Percentiles rank a stretch among this genome's conserved stretches.
Conservation (phyloP, 2,888 invertebrate genomes). For the Scaptomyza reducta region DNA sequence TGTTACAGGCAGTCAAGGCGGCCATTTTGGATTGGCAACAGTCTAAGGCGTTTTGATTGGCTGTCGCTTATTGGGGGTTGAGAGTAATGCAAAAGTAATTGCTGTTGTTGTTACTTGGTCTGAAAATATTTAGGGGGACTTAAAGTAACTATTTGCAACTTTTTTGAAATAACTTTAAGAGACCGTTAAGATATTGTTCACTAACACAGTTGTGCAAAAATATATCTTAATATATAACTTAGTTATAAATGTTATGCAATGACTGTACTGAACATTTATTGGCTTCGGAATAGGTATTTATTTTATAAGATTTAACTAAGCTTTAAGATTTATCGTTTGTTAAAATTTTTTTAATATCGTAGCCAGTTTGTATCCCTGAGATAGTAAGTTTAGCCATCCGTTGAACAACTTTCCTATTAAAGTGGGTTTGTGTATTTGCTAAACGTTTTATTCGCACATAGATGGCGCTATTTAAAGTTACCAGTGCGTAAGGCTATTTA, state of each 20-base stretch:
- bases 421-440: neutral
- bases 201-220: neutral
- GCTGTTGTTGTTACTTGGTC: neutral
- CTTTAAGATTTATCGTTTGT: neutral
- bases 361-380: neutral
- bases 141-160: neutral
- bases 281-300: neutral
- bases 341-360: neutral
- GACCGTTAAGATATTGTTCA: neutral
- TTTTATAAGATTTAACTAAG: no score
- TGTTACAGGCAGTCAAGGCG: conserved; percentile 26
- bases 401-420: neutral
- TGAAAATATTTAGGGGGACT: neutral
- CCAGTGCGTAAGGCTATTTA: neutral
- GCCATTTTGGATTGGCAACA: conserved; percentile 81
- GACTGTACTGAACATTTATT: neutral
- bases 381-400: neutral
- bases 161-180: no score
- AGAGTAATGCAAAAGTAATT: neutral
- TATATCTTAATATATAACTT: no score
- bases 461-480: neutral
- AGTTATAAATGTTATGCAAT: no score
- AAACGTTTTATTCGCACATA: neutral
- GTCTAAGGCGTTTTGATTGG: conserved; percentile 70
- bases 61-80: conserved; percentile 1